Base-by-base conservation (phyloP, 2,888 invertebrate species). In the Diaprepes abbreviatus region DNA sequence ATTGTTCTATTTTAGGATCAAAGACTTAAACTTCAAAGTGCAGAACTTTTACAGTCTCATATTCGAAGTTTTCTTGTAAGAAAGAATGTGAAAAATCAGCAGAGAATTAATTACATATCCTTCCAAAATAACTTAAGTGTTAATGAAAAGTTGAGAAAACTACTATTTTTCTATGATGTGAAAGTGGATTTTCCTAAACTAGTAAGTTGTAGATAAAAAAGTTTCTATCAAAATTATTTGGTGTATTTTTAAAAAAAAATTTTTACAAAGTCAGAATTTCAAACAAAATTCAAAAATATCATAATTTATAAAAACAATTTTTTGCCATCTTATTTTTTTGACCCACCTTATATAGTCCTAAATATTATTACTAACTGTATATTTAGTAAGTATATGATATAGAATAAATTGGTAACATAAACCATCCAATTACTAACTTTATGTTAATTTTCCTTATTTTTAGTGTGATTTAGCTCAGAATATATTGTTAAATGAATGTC, bases 1-100 rank as follows among this genome's bases (percentile, higher is more conserved):
- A n/a, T n/a, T n/a, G n/a, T n/a, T n/a, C 10, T 1, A 10, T 64
- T 54, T 68, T 76, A 88, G 91, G 91, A 94, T 80, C 88, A 91
- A 74, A 88, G 95, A 70, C 87, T 89, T 77, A 90, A 91, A 78
- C 86, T 91, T 31, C 90, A 90, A 76, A 93, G 94, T 80, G 90
- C 94, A 10, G 87, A 93, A 73, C 90, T 92, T 79, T 90, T 97
- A 67, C 96, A 97, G 83, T 93, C 94, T 0, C 90, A 89, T 83
- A 89, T 91, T 5, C 86, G 95, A 69, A 93, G 94, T 75, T 94
- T 91, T 77, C 85, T 94, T 19, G 86, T 87, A 35, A 86, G 94
- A 24, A 90, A 91, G 81, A 87, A 88, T 38, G 87, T 89, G 71
- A 93, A 92, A 82, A 86, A 89, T 59, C 81, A 85, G 66, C 89